A percentile compares a stretch with the other conserved stretches of the same genome.
Conservation (phyloP, 2,113 vertebrate species). For the Nymphicus hollandicus region DNA sequence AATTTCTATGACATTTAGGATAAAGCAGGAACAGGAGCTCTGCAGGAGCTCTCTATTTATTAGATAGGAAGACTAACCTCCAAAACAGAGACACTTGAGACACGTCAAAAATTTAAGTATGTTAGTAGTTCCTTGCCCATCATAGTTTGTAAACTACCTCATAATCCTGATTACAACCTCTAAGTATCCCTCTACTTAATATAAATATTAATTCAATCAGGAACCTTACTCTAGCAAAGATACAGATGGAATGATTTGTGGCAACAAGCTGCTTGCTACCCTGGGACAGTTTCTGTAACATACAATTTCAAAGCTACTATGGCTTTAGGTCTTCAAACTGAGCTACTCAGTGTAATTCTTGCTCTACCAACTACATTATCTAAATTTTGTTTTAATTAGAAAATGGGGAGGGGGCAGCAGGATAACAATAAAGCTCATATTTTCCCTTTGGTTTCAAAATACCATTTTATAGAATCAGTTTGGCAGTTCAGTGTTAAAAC, state of each 20-base stretch:
- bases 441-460: not conserved
- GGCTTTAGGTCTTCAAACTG: not conserved
- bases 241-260: not conserved
- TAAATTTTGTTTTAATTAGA: not conserved
- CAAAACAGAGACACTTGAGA: not conserved
- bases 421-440: not conserved
- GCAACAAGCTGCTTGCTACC: not conserved
- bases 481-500: constrained; percentile 6
- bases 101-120: not conserved
- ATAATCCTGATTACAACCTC: not conserved
- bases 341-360: not conserved
- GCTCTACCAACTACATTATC: not conserved
- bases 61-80: not conserved
- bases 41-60: not conserved
- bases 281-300: not conserved
- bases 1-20: not conserved
- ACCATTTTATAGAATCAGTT: constrained; percentile 8
- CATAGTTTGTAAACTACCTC: not conserved
- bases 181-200: not conserved
- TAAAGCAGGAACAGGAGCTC: not conserved
- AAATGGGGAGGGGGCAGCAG: not conserved
- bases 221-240: not conserved
- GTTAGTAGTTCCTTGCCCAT: not conserved
- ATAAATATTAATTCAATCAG: not conserved
- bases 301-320: not conserved